Evolutionary conservation across 2,888 invertebrate species (phyloP).

Genomic region (Tillus elongatus): DNA sequence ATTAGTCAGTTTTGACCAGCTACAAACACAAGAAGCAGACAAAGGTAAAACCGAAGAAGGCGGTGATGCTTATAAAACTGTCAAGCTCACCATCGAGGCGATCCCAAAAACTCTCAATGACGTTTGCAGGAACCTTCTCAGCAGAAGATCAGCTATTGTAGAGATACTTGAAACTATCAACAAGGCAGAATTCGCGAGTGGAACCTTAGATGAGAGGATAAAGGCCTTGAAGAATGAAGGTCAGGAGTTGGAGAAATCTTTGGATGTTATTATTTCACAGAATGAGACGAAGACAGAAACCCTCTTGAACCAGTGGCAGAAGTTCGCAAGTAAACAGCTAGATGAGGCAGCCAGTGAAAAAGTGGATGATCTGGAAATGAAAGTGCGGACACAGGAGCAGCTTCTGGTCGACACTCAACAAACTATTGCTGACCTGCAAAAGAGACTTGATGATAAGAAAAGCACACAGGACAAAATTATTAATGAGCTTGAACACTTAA

Average conservation of each 20-base stretch:
- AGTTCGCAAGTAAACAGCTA: constrained; percentile 21
- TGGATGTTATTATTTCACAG: constrained; percentile 28
- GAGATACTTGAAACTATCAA: constrained; percentile 30
- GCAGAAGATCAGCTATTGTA: constrained; percentile 28
- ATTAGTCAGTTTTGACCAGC: constrained; percentile 19
- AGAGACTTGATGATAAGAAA: constrained; percentile 29
- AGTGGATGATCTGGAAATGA: constrained; percentile 26
- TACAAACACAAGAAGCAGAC: constrained; percentile 11
- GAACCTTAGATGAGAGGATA: constrained; percentile 26
- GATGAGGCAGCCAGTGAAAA: constrained; percentile 12
- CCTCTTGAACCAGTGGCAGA: constrained; percentile 27
- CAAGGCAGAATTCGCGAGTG: constrained; percentile 26
- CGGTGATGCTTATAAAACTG: constrained; percentile 9
- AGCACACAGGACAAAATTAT: constrained; percentile 25
- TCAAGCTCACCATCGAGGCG: constrained; percentile 30
- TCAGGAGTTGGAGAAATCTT: constrained; percentile 26
- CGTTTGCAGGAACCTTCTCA: constrained; percentile 32
- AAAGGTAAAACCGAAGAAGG: constrained; percentile 8
- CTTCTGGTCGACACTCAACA: constrained; percentile 25
- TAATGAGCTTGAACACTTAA: constrained; percentile 25
- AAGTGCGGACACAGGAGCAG: constrained; percentile 26
- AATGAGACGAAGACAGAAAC: constrained; percentile 29
- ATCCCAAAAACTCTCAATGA: constrained; percentile 32
- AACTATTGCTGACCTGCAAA: constrained; percentile 25
- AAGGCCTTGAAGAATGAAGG: constrained; percentile 28